phyloP scores from a whole-genome alignment of 2,888 invertebrate genomes.

The Deroplatys truncata region DNA sequence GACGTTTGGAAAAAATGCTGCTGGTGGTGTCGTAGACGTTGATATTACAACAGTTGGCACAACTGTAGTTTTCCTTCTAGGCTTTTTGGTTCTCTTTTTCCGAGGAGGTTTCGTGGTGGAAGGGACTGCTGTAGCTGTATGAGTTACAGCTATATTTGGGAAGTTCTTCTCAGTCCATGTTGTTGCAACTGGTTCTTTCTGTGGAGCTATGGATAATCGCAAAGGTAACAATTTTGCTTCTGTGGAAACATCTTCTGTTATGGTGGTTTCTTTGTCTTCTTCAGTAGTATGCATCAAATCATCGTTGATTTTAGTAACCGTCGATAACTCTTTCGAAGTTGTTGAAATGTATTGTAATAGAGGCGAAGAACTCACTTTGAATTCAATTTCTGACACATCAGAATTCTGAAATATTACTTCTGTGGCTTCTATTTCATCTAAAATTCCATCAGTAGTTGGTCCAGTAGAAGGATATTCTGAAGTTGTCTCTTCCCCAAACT shows the following conservation, averaged over 20 bases:
- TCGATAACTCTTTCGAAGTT: too few species aligned
- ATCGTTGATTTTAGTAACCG: too few species aligned
- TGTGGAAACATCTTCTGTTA: too few species aligned
- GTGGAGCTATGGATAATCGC: neutral
- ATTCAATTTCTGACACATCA: too few species aligned
- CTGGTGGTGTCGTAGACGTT: neutral
- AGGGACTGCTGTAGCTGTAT: neutral
- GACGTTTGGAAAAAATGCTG: neutral
- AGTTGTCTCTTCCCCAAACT: too few species aligned
- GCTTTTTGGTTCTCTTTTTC: neutral
- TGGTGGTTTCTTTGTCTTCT: too few species aligned
- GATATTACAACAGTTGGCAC: neutral
- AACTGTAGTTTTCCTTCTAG: neutral
- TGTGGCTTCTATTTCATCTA: neutral
- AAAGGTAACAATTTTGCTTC: neutral
- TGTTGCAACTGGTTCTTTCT: neutral
- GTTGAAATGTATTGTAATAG: too few species aligned
- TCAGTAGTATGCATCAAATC: too few species aligned
- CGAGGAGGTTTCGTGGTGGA: neutral
- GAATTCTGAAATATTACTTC: neutral
- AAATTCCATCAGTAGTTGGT: neutral
- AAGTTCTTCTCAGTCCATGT: neutral
- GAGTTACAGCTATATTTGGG: neutral
- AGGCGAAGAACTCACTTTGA: too few species aligned
- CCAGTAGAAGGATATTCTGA: too few species aligned